Evolutionary conservation across 2,888 invertebrate species (phyloP).

Genomic region (Germaria angustata): DNA sequence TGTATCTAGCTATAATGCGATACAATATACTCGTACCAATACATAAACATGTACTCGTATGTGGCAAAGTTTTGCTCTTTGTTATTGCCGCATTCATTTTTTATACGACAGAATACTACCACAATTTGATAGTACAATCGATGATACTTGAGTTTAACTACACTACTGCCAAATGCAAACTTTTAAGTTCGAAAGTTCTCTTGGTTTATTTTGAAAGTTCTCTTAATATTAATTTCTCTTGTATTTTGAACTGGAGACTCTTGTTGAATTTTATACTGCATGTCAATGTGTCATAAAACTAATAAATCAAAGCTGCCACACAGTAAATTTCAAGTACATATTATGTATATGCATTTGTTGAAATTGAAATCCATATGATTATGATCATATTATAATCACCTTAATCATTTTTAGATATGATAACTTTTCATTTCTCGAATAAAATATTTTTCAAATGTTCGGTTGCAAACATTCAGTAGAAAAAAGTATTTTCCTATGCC

Average conservation of each 20-base stretch:
- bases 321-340: background rate
- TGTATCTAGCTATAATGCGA: conserved; percentile 46
- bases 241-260: background rate
- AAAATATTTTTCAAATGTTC: too few species aligned
- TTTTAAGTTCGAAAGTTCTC: conserved; percentile 2
- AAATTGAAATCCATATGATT: too few species aligned
- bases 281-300: conserved; percentile 7
- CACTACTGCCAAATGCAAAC: background rate
- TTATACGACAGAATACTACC: conserved; percentile 47
- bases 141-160: conserved; percentile 38
- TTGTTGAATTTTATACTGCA: background rate
- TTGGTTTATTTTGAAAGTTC: background rate
- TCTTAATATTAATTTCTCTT: background rate
- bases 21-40: background rate
- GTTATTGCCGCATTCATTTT: conserved; percentile 17
- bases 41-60: background rate
- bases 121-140: conserved; percentile 50
- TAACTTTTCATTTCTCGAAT: too few species aligned
- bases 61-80: conserved; percentile 11
- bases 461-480: too few species aligned
- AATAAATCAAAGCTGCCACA: background rate
- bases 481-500: too few species aligned
- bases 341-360: too few species aligned
- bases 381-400: too few species aligned
- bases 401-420: too few species aligned